These are phyloP conservation scores for Antechinus flavipes DNA, from an alignment of 2,113 vertebrate genomes.

Conservation along the genomic window DNA sequence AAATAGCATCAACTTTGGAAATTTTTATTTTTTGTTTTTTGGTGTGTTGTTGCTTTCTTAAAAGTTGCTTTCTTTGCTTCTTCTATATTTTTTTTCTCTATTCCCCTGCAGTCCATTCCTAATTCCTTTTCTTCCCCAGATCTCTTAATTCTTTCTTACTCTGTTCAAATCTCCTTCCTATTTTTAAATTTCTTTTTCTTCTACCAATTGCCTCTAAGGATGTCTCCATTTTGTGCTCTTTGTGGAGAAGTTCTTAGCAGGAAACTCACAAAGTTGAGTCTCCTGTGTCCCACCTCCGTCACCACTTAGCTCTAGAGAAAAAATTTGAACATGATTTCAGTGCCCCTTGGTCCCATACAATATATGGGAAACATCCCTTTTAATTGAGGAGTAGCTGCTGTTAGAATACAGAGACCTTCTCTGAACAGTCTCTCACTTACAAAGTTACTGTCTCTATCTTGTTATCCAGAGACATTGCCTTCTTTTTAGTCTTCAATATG, in stretches of 20 bases:
- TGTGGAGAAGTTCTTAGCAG: neutral
- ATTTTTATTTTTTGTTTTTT: neutral
- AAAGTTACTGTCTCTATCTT: neutral
- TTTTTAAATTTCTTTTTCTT: neutral
- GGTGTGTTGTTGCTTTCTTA: neutral
- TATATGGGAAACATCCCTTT: neutral
- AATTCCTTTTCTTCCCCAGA: slow-evolving; percentile 28
- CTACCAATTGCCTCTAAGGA: neutral
- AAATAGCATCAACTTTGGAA: slow-evolving; percentile 31
- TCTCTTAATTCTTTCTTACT: slow-evolving; percentile 28
- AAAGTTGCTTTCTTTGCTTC: neutral
- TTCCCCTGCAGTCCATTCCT: slow-evolving; percentile 3
- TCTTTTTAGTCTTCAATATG: slow-evolving; percentile 18
- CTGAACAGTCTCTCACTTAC: neutral
- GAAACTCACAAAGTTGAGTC: neutral
- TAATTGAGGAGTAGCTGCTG: neutral
- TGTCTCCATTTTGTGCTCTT: neutral
- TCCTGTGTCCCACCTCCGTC: neutral
- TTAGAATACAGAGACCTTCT: slow-evolving; percentile 7
- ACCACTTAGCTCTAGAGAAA: slow-evolving; percentile 14
- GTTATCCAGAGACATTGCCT: neutral
- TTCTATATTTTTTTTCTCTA: slow-evolving; percentile 8
- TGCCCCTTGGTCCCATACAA: neutral
- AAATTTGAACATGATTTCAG: neutral
- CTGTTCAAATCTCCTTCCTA: neutral